Conservation (phyloP, 2,113 vertebrate genomes). For the Grus americana region DNA sequence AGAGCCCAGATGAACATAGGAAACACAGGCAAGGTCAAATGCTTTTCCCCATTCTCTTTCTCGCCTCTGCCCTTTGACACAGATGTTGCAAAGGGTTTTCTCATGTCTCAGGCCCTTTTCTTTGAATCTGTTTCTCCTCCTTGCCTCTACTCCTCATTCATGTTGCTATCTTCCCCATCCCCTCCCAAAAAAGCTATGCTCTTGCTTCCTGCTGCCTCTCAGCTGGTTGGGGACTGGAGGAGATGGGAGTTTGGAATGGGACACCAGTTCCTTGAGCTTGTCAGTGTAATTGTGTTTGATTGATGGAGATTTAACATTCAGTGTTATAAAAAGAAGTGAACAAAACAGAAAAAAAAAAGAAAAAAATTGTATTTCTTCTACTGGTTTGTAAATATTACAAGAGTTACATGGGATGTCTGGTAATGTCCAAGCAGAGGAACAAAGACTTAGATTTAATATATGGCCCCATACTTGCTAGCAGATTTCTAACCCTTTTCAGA, state of each 20-base stretch:
- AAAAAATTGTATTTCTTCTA: conserved; percentile 60
- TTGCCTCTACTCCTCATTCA: neutral
- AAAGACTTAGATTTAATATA: conserved; percentile 59
- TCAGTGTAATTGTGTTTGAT: conserved; percentile 69
- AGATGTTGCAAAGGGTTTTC: neutral
- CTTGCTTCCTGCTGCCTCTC: conserved; percentile 28
- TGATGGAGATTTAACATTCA: conserved; percentile 67
- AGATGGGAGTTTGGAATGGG: conserved; percentile 37
- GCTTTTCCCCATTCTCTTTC: neutral
- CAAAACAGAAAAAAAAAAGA: neutral
- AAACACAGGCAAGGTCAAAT: neutral
- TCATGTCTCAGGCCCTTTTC: neutral
- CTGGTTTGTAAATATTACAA: conserved; percentile 71
- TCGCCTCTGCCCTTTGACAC: neutral
- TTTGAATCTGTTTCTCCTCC: neutral
- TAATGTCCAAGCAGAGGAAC: conserved; percentile 64
- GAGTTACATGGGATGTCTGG: conserved; percentile 63
- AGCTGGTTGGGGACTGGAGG: neutral
- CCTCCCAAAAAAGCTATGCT: neutral
- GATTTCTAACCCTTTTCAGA: conserved; percentile 60
- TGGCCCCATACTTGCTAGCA: conserved; percentile 52
- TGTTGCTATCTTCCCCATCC: neutral
- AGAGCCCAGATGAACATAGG: neutral
- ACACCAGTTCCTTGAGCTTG: conserved; percentile 66
- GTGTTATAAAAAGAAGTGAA: conserved; percentile 63